Evolutionary conservation across 2,113 vertebrate species (phyloP).

Genomic region (Rhadina sibilatrix): DNA sequence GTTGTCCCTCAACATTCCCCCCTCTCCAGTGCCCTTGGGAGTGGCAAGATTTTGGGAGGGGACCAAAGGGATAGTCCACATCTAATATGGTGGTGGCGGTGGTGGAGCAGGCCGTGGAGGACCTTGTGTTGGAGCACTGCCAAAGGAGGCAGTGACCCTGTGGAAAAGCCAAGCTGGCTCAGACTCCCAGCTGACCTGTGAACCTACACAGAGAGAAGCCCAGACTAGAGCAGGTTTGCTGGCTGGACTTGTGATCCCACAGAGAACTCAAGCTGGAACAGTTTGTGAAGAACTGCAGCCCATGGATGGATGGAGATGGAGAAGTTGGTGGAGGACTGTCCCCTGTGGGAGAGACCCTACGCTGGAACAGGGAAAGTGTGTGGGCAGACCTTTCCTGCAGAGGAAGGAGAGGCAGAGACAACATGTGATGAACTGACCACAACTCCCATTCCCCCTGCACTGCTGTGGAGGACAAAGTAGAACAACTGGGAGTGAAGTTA

Average conservation of each 20-base stretch:
- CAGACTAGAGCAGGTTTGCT: background rate
- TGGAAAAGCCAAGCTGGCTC: background rate
- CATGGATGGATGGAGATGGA: background rate
- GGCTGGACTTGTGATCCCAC: background rate
- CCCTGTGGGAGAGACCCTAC: background rate
- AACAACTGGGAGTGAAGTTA: background rate
- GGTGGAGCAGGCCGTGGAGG: background rate
- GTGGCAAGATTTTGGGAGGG: background rate
- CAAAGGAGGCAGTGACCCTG: background rate
- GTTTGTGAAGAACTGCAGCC: background rate
- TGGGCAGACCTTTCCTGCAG: background rate
- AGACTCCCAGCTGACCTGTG: background rate
- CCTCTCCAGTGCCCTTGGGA: background rate
- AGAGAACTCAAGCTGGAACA: no score
- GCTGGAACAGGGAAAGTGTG: background rate
- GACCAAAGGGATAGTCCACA: background rate
- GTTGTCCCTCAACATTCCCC: background rate
- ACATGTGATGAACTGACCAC: fast-evolving
- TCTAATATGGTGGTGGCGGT: no score
- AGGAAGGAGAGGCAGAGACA: background rate
- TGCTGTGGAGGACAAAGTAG: background rate
- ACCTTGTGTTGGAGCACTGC: fast-evolving
- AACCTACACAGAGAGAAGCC: background rate
- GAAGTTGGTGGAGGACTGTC: background rate
- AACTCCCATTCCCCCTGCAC: background rate